Evolutionary conservation across 2,888 invertebrate species (phyloP), one percentile per base, ranked within the genome.

Genomic region (Meteorus cinctellus): DNA sequence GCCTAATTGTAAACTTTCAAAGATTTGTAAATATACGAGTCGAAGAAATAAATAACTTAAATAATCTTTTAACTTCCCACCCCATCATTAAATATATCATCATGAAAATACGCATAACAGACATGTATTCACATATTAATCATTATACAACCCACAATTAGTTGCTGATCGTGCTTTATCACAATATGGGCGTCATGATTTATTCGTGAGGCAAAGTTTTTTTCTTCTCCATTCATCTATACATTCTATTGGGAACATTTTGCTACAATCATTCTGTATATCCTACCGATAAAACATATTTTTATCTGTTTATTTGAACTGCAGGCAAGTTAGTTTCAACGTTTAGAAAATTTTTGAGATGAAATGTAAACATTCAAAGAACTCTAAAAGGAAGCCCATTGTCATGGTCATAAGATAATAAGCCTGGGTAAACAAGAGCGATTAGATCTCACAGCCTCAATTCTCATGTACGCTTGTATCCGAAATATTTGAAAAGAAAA

Each of bases 221-320:
- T 62, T 62, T 14, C 14, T 16, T 31, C 5, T 16, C 24, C 63
- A 63, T 34, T 16, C 29, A 16, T 62, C 31, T 16, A 12, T 62
- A 31, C 31, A 63, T 34, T 16, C 14, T 16, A 31, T 63, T 8
- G 14, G 2, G 14, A 1, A 34, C 41, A 41, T 34, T 34, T 65
- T 41, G 24, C 34, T 34, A 36, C 12, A 62, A 62, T 12, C 12
- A 2, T 36, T 41, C 5, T 34, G 14, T n/a, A 6, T 16, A 48
- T 16, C n/a, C 48, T 48, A 16, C 59, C 19, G 31, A 65, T 36
- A 19, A 55, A n/a, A 19, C 19, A 8, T 8, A 65, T 65, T 65
- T 65, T 65, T 65, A 41, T 65, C 65, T 65, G 65, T 65, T 41
- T 65, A 65, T 65, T 41, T 65, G 24, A 34, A 65, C 31, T 24